phyloP scores from a whole-genome alignment of 1,140 invertebrate species.

The Drosophila simulans region DNA sequence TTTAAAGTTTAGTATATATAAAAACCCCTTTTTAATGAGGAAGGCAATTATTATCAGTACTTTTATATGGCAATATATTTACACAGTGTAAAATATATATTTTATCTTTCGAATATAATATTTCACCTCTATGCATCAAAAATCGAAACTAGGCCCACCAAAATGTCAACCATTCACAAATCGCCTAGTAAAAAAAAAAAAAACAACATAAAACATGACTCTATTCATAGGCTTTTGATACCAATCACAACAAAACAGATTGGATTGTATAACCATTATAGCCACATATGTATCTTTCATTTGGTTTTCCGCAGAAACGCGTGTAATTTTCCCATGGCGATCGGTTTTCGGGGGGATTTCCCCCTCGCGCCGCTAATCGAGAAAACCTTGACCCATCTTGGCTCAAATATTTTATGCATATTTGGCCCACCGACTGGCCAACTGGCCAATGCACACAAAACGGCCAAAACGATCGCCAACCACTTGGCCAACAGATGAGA shows the following conservation, averaged over 20 bases:
- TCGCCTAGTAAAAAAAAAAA: background rate
- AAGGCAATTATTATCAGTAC: too few relatives aligned
- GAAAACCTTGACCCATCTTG: conserved; percentile 47
- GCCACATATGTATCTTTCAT: conserved; percentile 29
- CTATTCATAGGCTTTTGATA: conserved; percentile 7
- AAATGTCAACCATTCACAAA: conserved; percentile 7
- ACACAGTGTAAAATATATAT: too few relatives aligned
- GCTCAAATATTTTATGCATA: conserved; percentile 39
- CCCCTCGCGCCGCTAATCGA: background rate
- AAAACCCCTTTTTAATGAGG: too few relatives aligned
- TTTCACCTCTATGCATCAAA: too few relatives aligned
- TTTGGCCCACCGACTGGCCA: conserved; percentile 31
- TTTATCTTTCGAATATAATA: too few relatives aligned
- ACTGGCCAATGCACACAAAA: conserved; percentile 41
- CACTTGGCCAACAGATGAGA: conserved; percentile 43
- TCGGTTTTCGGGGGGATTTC: conserved; percentile 5
- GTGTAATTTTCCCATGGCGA: conserved; percentile 38
- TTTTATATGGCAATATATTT: too few relatives aligned
- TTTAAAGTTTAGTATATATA: too few relatives aligned
- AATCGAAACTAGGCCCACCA: background rate
- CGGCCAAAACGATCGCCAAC: conserved; percentile 34
- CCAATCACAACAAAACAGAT: conserved; percentile 14
- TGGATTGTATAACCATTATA: conserved; percentile 26
- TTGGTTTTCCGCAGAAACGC: conserved; percentile 35
- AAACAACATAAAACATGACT: conserved; percentile 10